A percentile compares a stretch with the other conserved stretches of the same genome.
Conservation (phyloP, 2,113 vertebrate species). For the Carlito syrichta region DNA sequence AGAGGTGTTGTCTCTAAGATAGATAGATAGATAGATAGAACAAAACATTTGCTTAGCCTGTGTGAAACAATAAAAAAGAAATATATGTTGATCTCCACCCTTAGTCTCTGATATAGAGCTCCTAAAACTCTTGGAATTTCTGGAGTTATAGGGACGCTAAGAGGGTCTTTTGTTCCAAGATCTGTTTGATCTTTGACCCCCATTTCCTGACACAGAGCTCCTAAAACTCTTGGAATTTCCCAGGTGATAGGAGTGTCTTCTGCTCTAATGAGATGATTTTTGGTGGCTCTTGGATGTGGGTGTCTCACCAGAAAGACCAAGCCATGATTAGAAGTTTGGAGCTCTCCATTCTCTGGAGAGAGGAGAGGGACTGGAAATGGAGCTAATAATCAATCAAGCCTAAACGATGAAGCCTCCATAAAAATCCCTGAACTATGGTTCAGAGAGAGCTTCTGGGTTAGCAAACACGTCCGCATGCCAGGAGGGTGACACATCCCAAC, state of each 20-base stretch:
- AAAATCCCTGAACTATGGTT: not conserved
- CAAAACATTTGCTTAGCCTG: too few relatives aligned
- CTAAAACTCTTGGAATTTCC: not conserved
- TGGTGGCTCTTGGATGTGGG: not conserved
- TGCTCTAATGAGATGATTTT: not conserved
- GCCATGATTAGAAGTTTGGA: too few relatives aligned
- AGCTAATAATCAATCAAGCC: not conserved
- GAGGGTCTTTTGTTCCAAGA: not conserved
- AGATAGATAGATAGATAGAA: too few relatives aligned
- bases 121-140: not conserved
- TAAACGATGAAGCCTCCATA: accelerated
- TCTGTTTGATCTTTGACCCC: not conserved
- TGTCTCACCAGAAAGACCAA: not conserved
- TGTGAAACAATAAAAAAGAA: not conserved
- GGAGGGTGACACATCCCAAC: not conserved
- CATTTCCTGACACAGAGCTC: not conserved
- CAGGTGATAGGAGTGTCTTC: not conserved
- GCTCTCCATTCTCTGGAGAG: not conserved
- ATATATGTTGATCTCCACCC: not conserved
- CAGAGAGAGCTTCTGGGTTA: not conserved
- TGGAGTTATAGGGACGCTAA: not conserved
- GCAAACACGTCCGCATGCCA: not conserved
- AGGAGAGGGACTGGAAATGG: not conserved
- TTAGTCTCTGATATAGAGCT: not conserved
- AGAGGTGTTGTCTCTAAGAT: too few relatives aligned